Percentiles rank a stretch among this genome's conserved stretches.
Evolutionary conservation across 2,888 invertebrate species (phyloP).

Genomic region (Clusia tigrina): DNA sequence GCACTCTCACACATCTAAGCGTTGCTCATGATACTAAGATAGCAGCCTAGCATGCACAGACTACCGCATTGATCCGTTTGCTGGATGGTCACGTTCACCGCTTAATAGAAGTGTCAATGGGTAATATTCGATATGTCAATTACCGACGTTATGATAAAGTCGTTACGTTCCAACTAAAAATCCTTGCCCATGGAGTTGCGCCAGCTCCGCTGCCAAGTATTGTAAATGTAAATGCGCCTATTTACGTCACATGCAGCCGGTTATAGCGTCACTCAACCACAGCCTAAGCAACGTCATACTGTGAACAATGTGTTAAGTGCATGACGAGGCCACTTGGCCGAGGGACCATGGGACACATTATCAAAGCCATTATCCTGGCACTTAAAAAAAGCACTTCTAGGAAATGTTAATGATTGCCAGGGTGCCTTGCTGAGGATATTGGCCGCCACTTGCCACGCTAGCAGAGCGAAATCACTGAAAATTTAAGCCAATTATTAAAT

Average conservation of each 20-base stretch:
- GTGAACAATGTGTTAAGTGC: background rate
- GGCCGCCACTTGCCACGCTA: too few relatives aligned
- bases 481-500: too few relatives aligned
- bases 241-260: too few relatives aligned
- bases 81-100: slow-evolving; percentile 15
- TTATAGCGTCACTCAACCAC: background rate
- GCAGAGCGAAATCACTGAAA: slow-evolving; percentile 10
- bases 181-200: background rate
- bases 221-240: too few relatives aligned
- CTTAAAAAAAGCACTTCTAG: too few relatives aligned
- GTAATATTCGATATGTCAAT: slow-evolving; percentile 12
- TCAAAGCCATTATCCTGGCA: too few relatives aligned
- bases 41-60: too few relatives aligned
- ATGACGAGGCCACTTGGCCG: background rate
- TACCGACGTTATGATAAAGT: slow-evolving; percentile 14
- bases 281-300: background rate
- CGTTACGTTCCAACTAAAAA: background rate
- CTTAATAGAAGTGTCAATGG: slow-evolving; percentile 16
- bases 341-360: background rate
- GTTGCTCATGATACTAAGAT: too few relatives aligned
- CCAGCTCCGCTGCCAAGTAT: background rate
- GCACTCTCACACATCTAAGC: too few relatives aligned
- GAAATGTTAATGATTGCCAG: too few relatives aligned
- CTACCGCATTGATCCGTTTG: too few relatives aligned
- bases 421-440: background rate